These are phyloP conservation scores for Drosophila cyrtoloma DNA, from an alignment of 2,888 invertebrate species.

Conservation along the genomic window DNA sequence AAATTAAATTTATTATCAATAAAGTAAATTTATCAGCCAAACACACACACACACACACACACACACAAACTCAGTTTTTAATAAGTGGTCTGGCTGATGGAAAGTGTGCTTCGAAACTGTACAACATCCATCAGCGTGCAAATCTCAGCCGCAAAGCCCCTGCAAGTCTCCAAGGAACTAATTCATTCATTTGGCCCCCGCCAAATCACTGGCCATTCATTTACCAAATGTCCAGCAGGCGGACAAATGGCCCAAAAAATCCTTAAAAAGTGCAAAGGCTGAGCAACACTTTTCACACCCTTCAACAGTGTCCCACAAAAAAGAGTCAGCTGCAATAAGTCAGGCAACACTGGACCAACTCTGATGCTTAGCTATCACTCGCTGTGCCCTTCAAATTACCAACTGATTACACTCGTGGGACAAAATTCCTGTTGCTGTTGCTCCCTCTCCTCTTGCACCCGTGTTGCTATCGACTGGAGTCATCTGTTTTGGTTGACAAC, in stretches of 20 bases:
- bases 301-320: constrained; percentile 1
- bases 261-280: constrained; percentile 49
- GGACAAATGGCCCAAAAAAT: constrained; percentile 48
- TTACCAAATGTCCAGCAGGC: constrained; percentile 65
- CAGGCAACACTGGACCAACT: constrained; percentile 52
- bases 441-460: neutral
- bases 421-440: constrained; percentile 16
- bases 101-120: neutral
- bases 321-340: constrained; percentile 74
- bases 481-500: constrained; percentile 56
- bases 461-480: constrained; percentile 25
- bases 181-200: constrained; percentile 71
- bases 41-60: neutral
- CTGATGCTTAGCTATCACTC: constrained; percentile 69
- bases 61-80: neutral
- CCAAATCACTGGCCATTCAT: constrained; percentile 75
- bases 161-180: constrained; percentile 72
- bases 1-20: constrained; percentile 69
- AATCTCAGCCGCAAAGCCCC: constrained; percentile 44
- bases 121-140: constrained; percentile 57
- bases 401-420: constrained; percentile 79
- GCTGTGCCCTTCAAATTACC: constrained; percentile 73
- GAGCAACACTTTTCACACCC: neutral
- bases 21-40: constrained; percentile 51
- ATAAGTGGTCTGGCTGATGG: neutral